Base-by-base conservation (phyloP, 2,113 vertebrate species). In the Etheostoma cragini region DNA sequence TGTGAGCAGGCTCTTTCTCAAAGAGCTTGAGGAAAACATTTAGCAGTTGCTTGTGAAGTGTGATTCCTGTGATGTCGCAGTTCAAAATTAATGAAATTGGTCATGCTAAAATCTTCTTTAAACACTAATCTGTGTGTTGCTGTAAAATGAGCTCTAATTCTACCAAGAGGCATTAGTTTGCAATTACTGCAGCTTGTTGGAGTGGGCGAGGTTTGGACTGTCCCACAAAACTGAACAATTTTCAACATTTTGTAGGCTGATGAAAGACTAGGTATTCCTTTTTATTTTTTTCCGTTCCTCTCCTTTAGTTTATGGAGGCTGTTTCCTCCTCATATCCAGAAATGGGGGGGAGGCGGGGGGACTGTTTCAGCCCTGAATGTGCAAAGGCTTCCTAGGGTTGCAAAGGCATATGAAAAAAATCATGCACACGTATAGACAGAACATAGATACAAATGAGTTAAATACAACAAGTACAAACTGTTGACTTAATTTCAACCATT, bases 81-180 rank as follows among this genome's bases (percentile, higher is more conserved):
- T 68, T 83, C 54, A 63, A 70, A 85, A 83, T 78, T 68, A 68
- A 72, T 63, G 62, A 67, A 87, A 81, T 69, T 71, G 42, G 87
- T 82, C 68, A 78, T 63, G 69, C 69, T 68, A 66, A 76, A 84
- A 83, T 80, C 56, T 19, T 60, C 75, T 84, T 81, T 69, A 49
- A 78, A 53, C 19, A 69, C 50, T 79, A 64, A 86, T 81, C 81
- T 70, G 35, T 72, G 58, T 77, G 60, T 69, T 72, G 35, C 66
- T 74, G n/a, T 61, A 73, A 78, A 80, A 67, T 46, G 46, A 62
- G 61, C 66, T 72, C 49, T 72, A 54, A 78, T 79, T 81, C 49
- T 15, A 67, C 72, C 50, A 14, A 72, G 52, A 83, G 76, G 53
- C 66, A 78, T 72, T 71, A 54, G 63, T 87, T 81, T 84, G 73